Percentiles rank a stretch among this genome's conserved stretches.
Evolutionary conservation across 2,888 invertebrate genomes (phyloP).

Genomic region (Harmothoe impar): DNA sequence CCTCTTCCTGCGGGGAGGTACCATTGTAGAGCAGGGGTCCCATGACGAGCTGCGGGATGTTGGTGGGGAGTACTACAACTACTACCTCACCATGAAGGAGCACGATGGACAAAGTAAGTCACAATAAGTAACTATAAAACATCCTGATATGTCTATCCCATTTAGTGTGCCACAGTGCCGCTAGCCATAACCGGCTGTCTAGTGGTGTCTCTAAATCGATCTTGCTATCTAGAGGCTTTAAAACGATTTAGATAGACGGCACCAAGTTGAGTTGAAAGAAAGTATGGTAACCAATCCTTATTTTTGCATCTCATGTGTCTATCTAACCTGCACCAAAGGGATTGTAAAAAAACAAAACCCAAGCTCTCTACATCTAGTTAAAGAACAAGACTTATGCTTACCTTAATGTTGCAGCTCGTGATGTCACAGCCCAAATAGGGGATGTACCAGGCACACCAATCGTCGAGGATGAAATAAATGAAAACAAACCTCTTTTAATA

Average conservation of each 20-base stretch:
- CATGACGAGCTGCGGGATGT: slow-evolving; percentile 60
- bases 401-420: slow-evolving; percentile 4
- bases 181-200: neutral
- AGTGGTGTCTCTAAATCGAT: neutral
- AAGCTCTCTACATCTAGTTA: no score
- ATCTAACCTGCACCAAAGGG: no score
- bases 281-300: no score
- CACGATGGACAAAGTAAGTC: slow-evolving; percentile 54
- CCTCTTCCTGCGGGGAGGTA: slow-evolving; percentile 47
- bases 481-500: neutral
- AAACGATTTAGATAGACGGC: no score
- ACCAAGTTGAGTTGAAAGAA: no score
- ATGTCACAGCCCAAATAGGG: neutral
- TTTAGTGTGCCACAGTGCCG: no score
- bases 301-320: no score
- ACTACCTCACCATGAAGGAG: slow-evolving; percentile 44
- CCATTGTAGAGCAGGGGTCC: slow-evolving; percentile 56
- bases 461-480: neutral
- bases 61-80: slow-evolving; percentile 42
- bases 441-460: slow-evolving; percentile 8
- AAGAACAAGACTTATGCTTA: no score
- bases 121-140: no score
- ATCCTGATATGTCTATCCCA: neutral
- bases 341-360: no score
- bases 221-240: no score